Conservation (phyloP, 2,888 invertebrate species). For the Copidosoma aretas region DNA sequence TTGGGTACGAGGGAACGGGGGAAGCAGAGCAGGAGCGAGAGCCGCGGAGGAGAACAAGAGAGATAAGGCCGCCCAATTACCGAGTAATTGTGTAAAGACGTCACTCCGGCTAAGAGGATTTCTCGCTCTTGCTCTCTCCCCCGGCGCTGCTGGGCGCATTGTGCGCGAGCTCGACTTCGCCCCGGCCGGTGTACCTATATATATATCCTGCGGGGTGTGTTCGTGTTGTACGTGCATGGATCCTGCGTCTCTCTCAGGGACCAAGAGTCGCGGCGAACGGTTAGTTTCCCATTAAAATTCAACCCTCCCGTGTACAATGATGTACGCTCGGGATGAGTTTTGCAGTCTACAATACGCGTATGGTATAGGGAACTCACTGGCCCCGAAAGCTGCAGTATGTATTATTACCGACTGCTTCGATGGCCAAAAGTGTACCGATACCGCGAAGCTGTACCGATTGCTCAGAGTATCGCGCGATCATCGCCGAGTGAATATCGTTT, state of each 20-base stretch:
- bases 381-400: not conserved
- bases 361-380: too few relatives aligned
- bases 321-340: not conserved
- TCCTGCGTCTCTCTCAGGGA: too few relatives aligned
- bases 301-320: constrained; percentile 38
- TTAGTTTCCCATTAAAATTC: constrained; percentile 51
- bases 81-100: constrained; percentile 62
- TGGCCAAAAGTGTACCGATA: too few relatives aligned
- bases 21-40: constrained; percentile 3
- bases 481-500: too few relatives aligned
- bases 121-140: constrained; percentile 40
- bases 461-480: too few relatives aligned
- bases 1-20: not conserved
- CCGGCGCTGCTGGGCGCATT: constrained; percentile 47
- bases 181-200: too few relatives aligned
- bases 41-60: constrained; percentile 1
- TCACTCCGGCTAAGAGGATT: constrained; percentile 61
- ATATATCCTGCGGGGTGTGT: too few relatives aligned
- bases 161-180: constrained; percentile 51
- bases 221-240: too few relatives aligned
- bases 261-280: constrained; percentile 47
- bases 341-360: not conserved
- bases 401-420: too few relatives aligned
- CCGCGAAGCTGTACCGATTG: too few relatives aligned
- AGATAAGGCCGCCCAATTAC: constrained; percentile 57